Base-by-base conservation (phyloP, 2,888 invertebrate species). In the Agapostemon virescens region DNA sequence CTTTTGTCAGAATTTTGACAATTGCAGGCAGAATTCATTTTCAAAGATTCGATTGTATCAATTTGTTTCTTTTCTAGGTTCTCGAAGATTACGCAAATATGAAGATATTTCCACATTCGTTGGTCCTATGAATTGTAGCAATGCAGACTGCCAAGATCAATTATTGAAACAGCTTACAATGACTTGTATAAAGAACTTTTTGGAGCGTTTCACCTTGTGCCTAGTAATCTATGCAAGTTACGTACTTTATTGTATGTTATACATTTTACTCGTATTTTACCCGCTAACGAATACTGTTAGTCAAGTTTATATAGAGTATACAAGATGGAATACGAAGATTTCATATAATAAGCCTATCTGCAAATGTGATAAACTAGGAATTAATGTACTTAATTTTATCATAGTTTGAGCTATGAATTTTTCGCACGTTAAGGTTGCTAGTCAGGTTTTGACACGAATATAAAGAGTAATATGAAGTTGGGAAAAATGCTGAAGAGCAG, bases 61-160 rank as follows among this genome's bases (percentile, higher is more conserved):
- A 64, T 69, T 11, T 20, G 30, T 61, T 45, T 88, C n/a, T 1
- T 90, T 93, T 90, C 0, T 93, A 96, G 95, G 95, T 98, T 76
- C 93, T 98, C 38, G 95, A 97, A 86, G 98, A 98, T 93, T 98
- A 96, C 90, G 95, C 96, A 69, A 93, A 94, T 63, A 96, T 97
- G 95, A 96, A 96, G 88, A 94, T 98, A 82, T 98, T 98, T 92
- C 98, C 98, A 2, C 94, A 94, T 90, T 96, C 96, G 72, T 93
- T 96, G 85, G 92, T 95, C 40, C 93, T 95, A 91, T 95, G 93
- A 95, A 82, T 69, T 63, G 74, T 81, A 84, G 79, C 74, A 79
- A 84, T 76, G 70, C 55, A 15, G 36, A 80, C 71, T 77, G 74
- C 76, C 78, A 69, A 67, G 73, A 84, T 77, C 33, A 75, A 79